These are phyloP conservation scores for Parus major DNA, from an alignment of 2,113 vertebrate species.

Conservation along the genomic window DNA sequence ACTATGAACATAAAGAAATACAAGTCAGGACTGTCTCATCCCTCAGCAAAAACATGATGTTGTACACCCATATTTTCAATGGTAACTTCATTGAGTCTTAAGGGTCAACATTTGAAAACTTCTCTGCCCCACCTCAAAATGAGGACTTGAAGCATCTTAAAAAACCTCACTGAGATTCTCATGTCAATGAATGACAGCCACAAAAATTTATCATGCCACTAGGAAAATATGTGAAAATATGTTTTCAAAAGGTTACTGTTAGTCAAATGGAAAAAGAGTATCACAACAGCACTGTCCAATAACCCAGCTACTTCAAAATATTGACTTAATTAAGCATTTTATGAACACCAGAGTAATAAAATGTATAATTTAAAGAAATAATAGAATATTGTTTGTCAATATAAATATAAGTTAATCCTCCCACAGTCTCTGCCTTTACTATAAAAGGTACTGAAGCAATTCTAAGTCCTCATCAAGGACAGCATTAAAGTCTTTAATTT, in stretches of 20 bases:
- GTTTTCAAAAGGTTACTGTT: slow-evolving; percentile 33
- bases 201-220: slow-evolving; percentile 22
- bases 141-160: not conserved
- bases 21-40: not conserved
- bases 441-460: not conserved
- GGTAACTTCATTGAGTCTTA: not conserved
- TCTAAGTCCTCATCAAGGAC: not conserved
- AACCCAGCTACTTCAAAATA: not conserved
- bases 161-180: not conserved
- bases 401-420: not conserved
- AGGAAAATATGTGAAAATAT: slow-evolving; percentile 44
- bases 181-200: not conserved
- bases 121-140: not conserved
- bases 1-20: not conserved
- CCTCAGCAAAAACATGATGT: not conserved
- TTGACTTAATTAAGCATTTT: not conserved
- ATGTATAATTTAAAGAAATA: not conserved
- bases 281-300: not conserved
- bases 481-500: not conserved
- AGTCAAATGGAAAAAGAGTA: slow-evolving; percentile 2
- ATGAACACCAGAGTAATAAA: not conserved
- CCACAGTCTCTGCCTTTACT: not conserved
- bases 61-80: not conserved
- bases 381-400: not conserved
- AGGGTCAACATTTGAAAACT: not conserved